Evolutionary conservation across 2,113 vertebrate species (phyloP).

Genomic region (Vidua macroura): DNA sequence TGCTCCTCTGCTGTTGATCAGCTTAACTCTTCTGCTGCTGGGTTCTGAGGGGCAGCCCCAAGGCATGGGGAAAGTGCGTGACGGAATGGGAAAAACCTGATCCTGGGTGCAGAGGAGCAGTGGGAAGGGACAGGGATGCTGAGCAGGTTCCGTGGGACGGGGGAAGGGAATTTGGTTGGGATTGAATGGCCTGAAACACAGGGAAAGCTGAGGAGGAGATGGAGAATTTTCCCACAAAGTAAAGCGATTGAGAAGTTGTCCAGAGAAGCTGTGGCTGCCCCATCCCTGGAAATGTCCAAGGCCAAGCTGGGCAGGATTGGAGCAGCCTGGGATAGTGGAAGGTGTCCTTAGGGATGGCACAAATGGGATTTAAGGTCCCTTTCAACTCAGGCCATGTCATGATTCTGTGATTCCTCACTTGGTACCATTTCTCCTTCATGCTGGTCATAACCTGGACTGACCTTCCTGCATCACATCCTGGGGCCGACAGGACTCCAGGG

Average conservation of each 20-base stretch:
- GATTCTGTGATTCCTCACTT: too few relatives aligned
- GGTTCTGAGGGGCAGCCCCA: neutral
- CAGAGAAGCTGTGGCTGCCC: neutral
- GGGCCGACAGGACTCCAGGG: neutral
- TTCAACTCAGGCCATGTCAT: neutral
- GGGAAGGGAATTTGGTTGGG: neutral
- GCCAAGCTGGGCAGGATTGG: neutral
- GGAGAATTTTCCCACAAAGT: neutral
- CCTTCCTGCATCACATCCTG: neutral
- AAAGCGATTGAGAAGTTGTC: neutral
- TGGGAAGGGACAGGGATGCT: neutral
- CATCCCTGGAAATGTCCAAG: neutral
- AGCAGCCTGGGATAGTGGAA: neutral
- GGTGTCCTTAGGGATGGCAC: neutral
- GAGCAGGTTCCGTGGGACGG: rapidly evolving
- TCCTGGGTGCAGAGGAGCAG: neutral
- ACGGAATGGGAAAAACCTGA: rapidly evolving
- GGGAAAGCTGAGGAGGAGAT: neutral
- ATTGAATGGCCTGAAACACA: neutral
- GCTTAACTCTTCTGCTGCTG: neutral
- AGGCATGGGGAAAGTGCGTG: neutral
- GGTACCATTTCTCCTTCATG: neutral
- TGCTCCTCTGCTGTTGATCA: constrained; percentile 31
- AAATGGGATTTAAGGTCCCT: neutral
- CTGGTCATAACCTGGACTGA: neutral